These are phyloP conservation scores for Bubo scandiacus DNA, from an alignment of 2,113 vertebrate species.

Conservation along the genomic window DNA sequence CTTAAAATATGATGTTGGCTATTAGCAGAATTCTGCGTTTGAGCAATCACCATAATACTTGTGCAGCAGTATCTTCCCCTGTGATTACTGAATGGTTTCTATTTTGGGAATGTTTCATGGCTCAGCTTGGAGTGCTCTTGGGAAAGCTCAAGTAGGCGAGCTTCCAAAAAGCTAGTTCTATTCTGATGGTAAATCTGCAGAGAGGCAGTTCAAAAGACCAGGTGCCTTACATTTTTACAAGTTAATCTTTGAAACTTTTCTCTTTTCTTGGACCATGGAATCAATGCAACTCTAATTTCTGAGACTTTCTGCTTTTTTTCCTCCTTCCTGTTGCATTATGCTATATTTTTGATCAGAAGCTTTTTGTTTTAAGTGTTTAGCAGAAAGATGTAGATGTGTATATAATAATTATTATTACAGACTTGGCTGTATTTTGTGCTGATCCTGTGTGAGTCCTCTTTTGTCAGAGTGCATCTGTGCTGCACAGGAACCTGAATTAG, in stretches of 20 bases:
- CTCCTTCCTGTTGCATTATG: background rate
- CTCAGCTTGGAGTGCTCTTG: slow-evolving; percentile 22
- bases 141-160: background rate
- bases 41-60: background rate
- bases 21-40: background rate
- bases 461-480: background rate
- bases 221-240: background rate
- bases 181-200: background rate
- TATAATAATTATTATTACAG: background rate
- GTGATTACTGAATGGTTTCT: slow-evolving; percentile 28
- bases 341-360: background rate
- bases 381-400: background rate
- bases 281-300: background rate
- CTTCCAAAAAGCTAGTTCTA: background rate
- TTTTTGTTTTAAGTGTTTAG: background rate
- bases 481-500: background rate
- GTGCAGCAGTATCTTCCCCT: background rate
- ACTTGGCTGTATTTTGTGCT: background rate
- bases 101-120: slow-evolving; percentile 28
- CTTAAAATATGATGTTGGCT: background rate
- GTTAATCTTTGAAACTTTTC: background rate
- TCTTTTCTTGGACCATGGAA: background rate
- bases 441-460: background rate
- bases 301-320: background rate
- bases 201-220: slow-evolving; percentile 12